Conservation (phyloP, 2,797 vertebrate species). For the Ctenopoma kingsleyae region DNA sequence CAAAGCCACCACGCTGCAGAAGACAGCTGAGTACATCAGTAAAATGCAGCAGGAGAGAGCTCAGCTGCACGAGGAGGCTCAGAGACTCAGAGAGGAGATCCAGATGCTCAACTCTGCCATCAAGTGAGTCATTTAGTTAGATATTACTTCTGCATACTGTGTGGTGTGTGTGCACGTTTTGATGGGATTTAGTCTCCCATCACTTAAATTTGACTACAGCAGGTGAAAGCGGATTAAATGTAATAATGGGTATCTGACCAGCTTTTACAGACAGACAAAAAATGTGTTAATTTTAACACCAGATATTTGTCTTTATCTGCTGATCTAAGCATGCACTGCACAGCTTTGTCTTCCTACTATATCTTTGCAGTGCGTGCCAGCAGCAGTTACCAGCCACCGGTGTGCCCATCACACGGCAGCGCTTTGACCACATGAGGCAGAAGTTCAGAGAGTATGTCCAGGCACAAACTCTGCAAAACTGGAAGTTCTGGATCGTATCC, state of each 20-base stretch:
- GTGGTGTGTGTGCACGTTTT: not conserved
- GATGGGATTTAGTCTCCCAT: too few relatives aligned
- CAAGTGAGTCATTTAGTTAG: constrained; percentile 84
- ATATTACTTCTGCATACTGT: not conserved
- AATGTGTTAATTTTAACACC: too few relatives aligned
- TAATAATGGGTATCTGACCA: too few relatives aligned
- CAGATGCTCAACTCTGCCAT: constrained; percentile 93
- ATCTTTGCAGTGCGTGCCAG: constrained; percentile 88
- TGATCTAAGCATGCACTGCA: not conserved
- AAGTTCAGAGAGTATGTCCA: constrained; percentile 94
- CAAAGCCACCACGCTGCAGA: constrained; percentile 96
- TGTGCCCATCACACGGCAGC: constrained; percentile 95
- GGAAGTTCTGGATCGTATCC: constrained; percentile 99
- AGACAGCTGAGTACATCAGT: constrained; percentile 94
- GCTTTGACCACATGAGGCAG: constrained; percentile 95
- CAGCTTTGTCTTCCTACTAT: constrained; percentile 11
- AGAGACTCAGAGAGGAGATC: constrained; percentile 92
- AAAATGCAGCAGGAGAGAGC: constrained; percentile 96
- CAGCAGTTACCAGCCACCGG: constrained; percentile 96
- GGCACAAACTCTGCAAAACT: constrained; percentile 93
- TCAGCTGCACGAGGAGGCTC: constrained; percentile 93
- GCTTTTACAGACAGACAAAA: too few relatives aligned
- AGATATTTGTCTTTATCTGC: not conserved
- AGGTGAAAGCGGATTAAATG: too few relatives aligned
- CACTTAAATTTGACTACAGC: too few relatives aligned